These are phyloP conservation scores for Melikaiella ostensackeni DNA, from an alignment of 2,888 invertebrate species.

Conservation along the genomic window DNA sequence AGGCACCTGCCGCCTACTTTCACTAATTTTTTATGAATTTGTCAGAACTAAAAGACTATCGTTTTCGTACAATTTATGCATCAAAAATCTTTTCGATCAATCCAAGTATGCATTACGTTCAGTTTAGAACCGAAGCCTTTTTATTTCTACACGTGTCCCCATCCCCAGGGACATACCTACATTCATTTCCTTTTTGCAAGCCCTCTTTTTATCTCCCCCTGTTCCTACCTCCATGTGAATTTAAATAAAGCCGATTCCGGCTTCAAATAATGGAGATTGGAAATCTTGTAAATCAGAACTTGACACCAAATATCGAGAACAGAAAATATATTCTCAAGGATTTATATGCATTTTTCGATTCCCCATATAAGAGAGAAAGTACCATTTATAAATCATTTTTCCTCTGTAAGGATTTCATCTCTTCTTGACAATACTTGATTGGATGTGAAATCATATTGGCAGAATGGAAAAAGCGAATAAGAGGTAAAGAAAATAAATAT, in stretches of 20 bases:
- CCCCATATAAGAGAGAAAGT: not conserved
- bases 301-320: not conserved
- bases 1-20: no score
- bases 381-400: not conserved
- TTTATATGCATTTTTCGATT: not conserved
- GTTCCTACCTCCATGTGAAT: slow-evolving; percentile 5
- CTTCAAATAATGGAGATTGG: slow-evolving; percentile 9
- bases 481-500: not conserved
- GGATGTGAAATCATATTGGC: no score
- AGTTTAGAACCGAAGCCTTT: slow-evolving; percentile 51
- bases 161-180: slow-evolving; percentile 16
- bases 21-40: no score
- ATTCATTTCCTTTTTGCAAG: slow-evolving; percentile 8
- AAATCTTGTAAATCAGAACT: not conserved
- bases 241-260: slow-evolving; percentile 5
- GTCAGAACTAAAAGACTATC: not conserved
- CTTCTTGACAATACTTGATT: not conserved
- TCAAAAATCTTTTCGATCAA: slow-evolving; percentile 46
- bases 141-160: slow-evolving; percentile 13
- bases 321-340: not conserved
- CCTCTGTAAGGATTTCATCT: not conserved
- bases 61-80: not conserved
- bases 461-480: not conserved
- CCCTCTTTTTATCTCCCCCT: not conserved
- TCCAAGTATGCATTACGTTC: slow-evolving; percentile 52